Evolutionary conservation across 2,888 invertebrate species (phyloP), one percentile per base, ranked within the genome.

Genomic region (Buathra laborator): DNA sequence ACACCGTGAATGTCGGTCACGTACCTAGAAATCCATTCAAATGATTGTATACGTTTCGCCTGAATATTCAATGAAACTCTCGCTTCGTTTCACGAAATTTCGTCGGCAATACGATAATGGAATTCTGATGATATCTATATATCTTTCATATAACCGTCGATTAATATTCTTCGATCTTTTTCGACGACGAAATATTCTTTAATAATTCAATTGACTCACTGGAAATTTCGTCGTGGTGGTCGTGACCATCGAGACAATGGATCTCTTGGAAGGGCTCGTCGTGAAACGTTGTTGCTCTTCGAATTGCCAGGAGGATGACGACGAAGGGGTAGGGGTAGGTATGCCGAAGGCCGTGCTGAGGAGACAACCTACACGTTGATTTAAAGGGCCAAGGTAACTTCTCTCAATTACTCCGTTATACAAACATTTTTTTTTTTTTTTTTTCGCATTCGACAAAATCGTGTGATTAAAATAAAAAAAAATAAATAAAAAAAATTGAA

Each of bases 271-370:
- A 70, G 90, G 89, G 78, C 89, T 91, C 29, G 92, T 92, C 82
- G 91, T 90, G 59, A 89, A 90, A 59, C 87, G 88, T 77, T 89
- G 87, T 43, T 93, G 84, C 32, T 82, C 85, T 51, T 85, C 79
- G 66, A 80, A 29, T 62, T 83, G 71, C 85, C 85, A 83, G 53
- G 76, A 80, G 29, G 83, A 37, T 37, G 37, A 80, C 44, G 84
- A 79, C 64, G 87, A 75, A 48, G 90, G 84, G 64, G 90, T 81
- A 43, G 82, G 83, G 80, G 88, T 89, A 9, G 93, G 91, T 66
- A 90, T 83, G 86, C 92, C 91, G 85, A 92, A 89, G 81, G 89
- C 92, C 68, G 90, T 90, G 70, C 89, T 89, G 81, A 90, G 85
- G 84, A 92, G 89, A 89, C 92, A 91, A 89, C 91, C 93, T 93